phyloP scores from a whole-genome alignment of 1,140 invertebrate species.

The Littorina saxatilis region DNA sequence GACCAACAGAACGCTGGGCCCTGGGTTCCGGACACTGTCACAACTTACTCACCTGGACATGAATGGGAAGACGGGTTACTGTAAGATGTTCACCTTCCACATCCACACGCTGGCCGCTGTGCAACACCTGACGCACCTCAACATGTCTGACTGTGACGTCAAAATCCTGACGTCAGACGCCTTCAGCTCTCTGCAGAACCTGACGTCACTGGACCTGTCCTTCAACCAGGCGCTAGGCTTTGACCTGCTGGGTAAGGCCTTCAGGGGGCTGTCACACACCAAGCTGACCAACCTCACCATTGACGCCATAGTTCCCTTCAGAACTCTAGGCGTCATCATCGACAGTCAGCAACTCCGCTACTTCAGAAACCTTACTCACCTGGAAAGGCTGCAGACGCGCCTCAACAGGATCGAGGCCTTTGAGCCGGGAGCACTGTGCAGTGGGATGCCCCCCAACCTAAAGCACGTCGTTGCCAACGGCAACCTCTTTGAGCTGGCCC shows the following conservation, averaged over 20 bases:
- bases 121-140: constrained; percentile 30
- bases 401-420: constrained; percentile 20
- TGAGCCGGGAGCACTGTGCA: constrained; percentile 14
- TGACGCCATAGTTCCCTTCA: constrained; percentile 6
- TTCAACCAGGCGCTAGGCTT: constrained; percentile 35
- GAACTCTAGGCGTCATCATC: constrained; percentile 20
- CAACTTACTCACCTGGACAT: not conserved
- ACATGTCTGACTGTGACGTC: constrained; percentile 40
- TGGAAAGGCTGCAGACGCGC: not conserved
- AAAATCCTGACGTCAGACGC: constrained; percentile 23
- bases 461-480: not conserved
- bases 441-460: constrained; percentile 11
- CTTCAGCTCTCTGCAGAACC: constrained; percentile 21
- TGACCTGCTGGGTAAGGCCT: constrained; percentile 1
- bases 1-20: constrained; percentile 13
- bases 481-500: constrained; percentile 16
- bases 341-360: constrained; percentile 8
- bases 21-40: not conserved
- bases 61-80: constrained; percentile 9
- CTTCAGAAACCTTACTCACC: constrained; percentile 20
- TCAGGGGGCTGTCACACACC: constrained; percentile 37
- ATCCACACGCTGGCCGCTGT: constrained; percentile 12
- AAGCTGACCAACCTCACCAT: constrained; percentile 25
- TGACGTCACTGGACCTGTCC: constrained; percentile 37
- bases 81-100: not conserved